Base-by-base conservation (phyloP, 2,888 invertebrate genomes). In the Teinopalpus imperialis region DNA sequence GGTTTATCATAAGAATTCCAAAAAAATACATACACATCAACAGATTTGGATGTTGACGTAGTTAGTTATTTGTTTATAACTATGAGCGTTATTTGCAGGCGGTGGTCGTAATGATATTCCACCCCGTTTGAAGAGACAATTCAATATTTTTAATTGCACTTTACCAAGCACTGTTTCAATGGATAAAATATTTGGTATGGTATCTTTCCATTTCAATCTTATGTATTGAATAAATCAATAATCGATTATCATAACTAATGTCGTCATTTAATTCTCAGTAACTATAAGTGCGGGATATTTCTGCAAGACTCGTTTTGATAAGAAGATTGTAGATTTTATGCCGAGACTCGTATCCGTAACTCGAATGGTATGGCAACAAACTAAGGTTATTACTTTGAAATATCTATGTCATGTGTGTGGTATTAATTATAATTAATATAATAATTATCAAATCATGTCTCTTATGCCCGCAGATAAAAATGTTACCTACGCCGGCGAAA, bases 91-190 rank as follows among this genome's bases (percentile, higher is more conserved):
- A n/a, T 52, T 44, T 40, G 20, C 42, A 88, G 88, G 97, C 42
- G 97, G 97, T 27, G 97, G 97, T 0, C 90, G 97, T 56, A 97
- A 97, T 64, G 97, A 97, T 68, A 93, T 97, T 54, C 97, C 97
- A 0, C 93, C 95, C 53, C 90, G 97, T 40, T 79, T 97, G 24
- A 97, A 97, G 75, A 90, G 97, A 45, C 95, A 96, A 57, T 95
- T 96, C 67, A 93, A 92, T 61, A 92, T 96, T 45, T 97, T 97
- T 69, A 97, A 97, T 75, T 97, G 97, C 63, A 96, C 97, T 0
- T 71, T 97, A 36, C 97, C 97, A 0, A 96, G 96, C 50, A 91
- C 91, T 54, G 91, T 90, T 51, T 97, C 97, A 0, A 96, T 97
- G 93, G 97, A 97, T 74, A 94, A 94, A 69, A 97, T 97, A 59